Evolutionary conservation across 2,888 invertebrate genomes (phyloP).

Genomic region (Eilema sororculum): DNA sequence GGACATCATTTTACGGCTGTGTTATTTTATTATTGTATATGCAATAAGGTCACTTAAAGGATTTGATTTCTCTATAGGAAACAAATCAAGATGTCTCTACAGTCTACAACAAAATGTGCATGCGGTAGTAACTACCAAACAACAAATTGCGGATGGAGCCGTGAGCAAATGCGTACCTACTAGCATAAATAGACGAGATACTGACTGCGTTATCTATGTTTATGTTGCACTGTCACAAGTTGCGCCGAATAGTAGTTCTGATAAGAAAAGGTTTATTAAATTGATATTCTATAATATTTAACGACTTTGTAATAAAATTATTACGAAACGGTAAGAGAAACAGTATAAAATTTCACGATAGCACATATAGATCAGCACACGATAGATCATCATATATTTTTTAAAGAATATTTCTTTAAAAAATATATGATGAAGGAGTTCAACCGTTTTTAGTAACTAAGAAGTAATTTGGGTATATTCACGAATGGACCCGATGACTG

Average conservation of each 20-base stretch:
- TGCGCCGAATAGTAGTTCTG: neutral
- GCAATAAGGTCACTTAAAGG: neutral
- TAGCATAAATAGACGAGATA: constrained; percentile 6
- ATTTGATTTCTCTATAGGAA: neutral
- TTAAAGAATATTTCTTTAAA: too few relatives aligned
- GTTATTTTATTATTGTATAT: neutral
- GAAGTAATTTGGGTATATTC: too few relatives aligned
- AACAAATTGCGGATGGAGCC: neutral
- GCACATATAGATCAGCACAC: too few relatives aligned
- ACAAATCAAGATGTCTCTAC: neutral
- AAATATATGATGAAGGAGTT: too few relatives aligned
- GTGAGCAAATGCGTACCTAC: constrained; percentile 3
- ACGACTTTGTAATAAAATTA: neutral
- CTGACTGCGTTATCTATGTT: constrained; percentile 2
- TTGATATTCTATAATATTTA: constrained; percentile 5
- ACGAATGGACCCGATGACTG: too few relatives aligned
- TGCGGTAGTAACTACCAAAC: neutral
- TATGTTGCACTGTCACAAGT: constrained; percentile 3
- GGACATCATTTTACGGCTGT: neutral
- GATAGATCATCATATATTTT: too few relatives aligned
- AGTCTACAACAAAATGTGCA: neutral
- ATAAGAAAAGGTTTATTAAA: neutral
- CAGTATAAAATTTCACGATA: neutral
- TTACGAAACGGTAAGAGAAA: neutral
- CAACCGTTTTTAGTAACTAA: too few relatives aligned